Evolutionary conservation across 2,797 vertebrate species (phyloP).

Genomic region (Myotis myotis): DNA sequence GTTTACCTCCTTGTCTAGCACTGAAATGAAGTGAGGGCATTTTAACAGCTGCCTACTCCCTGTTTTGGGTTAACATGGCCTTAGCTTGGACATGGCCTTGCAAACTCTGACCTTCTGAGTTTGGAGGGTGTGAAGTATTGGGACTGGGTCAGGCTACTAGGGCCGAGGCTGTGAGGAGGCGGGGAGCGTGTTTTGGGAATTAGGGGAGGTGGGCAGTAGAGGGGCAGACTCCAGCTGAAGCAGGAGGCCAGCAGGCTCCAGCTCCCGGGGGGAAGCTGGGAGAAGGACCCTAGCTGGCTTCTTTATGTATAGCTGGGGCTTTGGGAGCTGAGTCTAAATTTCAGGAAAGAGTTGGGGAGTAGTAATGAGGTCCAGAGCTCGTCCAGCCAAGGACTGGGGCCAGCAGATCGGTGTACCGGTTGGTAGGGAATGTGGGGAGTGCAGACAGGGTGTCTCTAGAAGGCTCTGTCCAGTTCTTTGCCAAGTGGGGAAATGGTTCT

Average conservation of each 20-base stretch:
- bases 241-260: neutral
- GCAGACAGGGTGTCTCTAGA: neutral
- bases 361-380: neutral
- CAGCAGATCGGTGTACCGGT: neutral
- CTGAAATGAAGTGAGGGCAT: neutral
- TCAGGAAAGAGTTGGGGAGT: neutral
- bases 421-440: neutral
- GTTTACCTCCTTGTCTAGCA: neutral
- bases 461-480: neutral
- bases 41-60: neutral
- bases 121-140: neutral
- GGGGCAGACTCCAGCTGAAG: neutral
- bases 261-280: neutral
- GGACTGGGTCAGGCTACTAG: neutral
- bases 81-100: neutral
- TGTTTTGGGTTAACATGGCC: neutral
- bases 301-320: neutral
- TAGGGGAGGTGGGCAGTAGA: accelerated
- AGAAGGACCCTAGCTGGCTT: neutral
- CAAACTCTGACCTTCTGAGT: neutral
- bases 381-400: neutral
- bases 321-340: neutral
- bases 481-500: neutral
- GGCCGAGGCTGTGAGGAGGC: neutral
- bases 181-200: neutral